Evolutionary conservation across 2,113 vertebrate species (phyloP), one percentile per base, ranked within the genome.

Genomic region (Trichomycterus rosablanca): DNA sequence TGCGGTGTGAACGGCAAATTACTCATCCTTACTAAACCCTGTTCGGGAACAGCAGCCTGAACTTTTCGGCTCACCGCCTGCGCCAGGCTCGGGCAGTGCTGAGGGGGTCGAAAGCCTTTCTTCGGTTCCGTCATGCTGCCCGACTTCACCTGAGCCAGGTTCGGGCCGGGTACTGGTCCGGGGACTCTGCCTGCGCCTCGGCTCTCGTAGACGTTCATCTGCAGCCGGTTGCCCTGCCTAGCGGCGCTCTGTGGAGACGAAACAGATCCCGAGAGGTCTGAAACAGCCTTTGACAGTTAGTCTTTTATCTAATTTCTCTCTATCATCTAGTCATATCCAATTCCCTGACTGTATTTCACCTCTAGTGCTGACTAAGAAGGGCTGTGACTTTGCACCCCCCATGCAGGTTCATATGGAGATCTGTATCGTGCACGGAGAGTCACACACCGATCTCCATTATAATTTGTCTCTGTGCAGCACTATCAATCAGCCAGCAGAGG

Each of bases 171-270:
- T 22, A 61, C 70, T 4, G 65, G 65, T 23, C 70, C 70, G 10
- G 78, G 46, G n/a, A 80, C 71, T 28, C 76, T 74, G 0, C 76
- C 34, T 0, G 70, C 61, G 35, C 80, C 79, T 24, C 84, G 72
- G 4, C 80, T 84, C 73, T 88, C 86, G 11, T 86, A 86, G 37
- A 86, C 83, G 2, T 86, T 88, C 84, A 88, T 85, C 67, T 83
- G 83, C 19, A 88, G 79, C 1, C 84, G 62, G 76, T 85, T 86
- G 0, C 84, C 84, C 66, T 86, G 86, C 26, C 83, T 50, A 0
- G 74, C 77, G 9, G 86, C 86, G 60, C 81, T 83, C 86, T 88
- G 58, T 4, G 5, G 53, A 53, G 72, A 12, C 20, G n/a, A 54
- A 7, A 15, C 10, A 40, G 1, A 35, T 0, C 28, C 10, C 14